Conservation (phyloP, 2,113 vertebrate species). For the Ursus arctos region DNA sequence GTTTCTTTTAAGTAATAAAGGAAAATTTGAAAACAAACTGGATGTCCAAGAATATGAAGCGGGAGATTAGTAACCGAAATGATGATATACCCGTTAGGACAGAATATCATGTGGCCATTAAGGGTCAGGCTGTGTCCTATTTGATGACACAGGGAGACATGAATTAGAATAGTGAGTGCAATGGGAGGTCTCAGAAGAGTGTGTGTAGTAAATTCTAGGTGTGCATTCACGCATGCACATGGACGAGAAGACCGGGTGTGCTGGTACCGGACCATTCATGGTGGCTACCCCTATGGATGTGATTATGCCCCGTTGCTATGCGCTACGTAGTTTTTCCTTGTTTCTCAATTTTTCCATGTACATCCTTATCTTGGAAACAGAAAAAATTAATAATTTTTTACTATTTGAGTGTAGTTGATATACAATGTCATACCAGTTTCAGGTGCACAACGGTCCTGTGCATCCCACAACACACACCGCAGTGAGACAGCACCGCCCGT, state of each 20-base stretch:
- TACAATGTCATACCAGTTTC: not conserved
- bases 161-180: not conserved
- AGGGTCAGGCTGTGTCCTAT: not conserved
- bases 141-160: not conserved
- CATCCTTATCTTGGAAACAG: not conserved
- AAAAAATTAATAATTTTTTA: not conserved
- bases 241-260: not conserved
- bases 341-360: not conserved
- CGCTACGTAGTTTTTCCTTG: not conserved
- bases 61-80: not conserved
- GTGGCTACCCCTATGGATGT: not conserved
- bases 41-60: not conserved
- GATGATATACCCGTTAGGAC: fast-evolving
- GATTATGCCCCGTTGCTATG: not conserved
- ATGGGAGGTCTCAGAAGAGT: no score
- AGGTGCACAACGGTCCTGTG: not conserved
- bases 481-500: not conserved
- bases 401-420: not conserved
- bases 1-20: not conserved
- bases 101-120: fast-evolving
- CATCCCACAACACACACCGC: no score
- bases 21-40: not conserved
- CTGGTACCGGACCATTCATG: fast-evolving
- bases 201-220: no score
- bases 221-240: fast-evolving